These are phyloP conservation scores for Bombus ignitus DNA, from an alignment of 1,140 invertebrate genomes.

Conservation along the genomic window DNA sequence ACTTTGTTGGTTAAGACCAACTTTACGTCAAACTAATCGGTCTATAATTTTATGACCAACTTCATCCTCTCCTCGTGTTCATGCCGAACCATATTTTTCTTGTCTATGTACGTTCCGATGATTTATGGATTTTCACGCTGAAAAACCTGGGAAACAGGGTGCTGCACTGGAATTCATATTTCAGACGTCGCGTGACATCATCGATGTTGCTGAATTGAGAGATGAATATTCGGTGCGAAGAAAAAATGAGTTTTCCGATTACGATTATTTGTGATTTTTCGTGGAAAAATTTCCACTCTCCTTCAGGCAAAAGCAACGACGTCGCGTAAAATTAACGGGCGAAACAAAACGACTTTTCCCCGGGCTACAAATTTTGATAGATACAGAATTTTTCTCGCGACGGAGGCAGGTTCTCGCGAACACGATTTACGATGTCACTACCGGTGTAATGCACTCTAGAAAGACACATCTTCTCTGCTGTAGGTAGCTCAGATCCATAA, in stretches of 20 bases:
- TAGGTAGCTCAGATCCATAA: neutral
- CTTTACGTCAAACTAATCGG: conserved; percentile 23
- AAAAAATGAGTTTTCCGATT: neutral
- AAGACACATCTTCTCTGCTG: neutral
- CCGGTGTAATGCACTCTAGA: conserved; percentile 1
- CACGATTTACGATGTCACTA: conserved; percentile 31
- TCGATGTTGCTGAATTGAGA: neutral
- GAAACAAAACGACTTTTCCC: neutral
- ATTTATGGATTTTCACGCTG: neutral
- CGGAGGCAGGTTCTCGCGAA: neutral
- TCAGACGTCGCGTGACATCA: neutral
- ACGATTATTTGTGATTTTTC: neutral
- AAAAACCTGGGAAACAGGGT: too few species aligned
- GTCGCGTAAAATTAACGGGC: conserved; percentile 14
- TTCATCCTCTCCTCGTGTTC: neutral
- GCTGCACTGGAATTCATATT: conserved; percentile 15
- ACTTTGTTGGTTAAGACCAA: conserved; percentile 27
- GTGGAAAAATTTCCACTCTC: too few species aligned
- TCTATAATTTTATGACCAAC: conserved; percentile 23
- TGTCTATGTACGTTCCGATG: neutral
- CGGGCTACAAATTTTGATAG: conserved; percentile 27
- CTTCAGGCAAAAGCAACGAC: neutral
- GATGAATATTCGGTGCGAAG: neutral
- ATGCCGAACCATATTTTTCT: neutral
- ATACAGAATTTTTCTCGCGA: conserved; percentile 24